Percentiles rank a stretch among this genome's conserved stretches.
Evolutionary conservation across 2,888 invertebrate genomes (phyloP).

Genomic region (Acrobasis consociella): DNA sequence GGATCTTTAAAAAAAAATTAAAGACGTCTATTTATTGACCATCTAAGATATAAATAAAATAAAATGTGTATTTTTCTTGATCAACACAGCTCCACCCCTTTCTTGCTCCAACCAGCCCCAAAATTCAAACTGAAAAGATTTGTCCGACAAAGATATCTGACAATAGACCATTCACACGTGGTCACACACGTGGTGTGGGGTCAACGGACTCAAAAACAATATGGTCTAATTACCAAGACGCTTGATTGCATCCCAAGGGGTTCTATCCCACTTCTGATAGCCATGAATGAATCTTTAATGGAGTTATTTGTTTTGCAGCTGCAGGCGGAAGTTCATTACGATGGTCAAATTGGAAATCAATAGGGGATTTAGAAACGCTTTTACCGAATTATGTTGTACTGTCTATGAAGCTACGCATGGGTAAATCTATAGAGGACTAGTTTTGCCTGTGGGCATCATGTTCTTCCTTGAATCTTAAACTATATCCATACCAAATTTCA

Average conservation of each 20-base stretch:
- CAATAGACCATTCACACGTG: constrained; percentile 67
- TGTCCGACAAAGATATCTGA: constrained; percentile 62
- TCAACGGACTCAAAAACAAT: constrained; percentile 68
- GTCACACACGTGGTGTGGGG: constrained; percentile 68
- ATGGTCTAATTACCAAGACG: constrained; percentile 51
- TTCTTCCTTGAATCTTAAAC: no score
- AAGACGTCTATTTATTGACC: no score
- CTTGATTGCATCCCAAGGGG: constrained; percentile 29
- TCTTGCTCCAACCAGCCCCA: constrained; percentile 44
- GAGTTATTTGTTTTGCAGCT: constrained; percentile 63
- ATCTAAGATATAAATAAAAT: no score
- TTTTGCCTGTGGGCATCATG: no score
- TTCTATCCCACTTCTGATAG: constrained; percentile 13
- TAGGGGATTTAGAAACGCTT: constrained; percentile 12
- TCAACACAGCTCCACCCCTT: constrained; percentile 36
- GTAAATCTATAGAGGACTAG: neutral
- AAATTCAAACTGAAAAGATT: constrained; percentile 62
- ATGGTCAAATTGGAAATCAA: constrained; percentile 28
- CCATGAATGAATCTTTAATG: constrained; percentile 31
- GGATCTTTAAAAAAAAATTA: no score
- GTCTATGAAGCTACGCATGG: neutral
- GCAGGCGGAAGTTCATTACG: constrained; percentile 44
- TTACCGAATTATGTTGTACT: neutral
- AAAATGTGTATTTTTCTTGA: no score
- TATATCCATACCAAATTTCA: no score